A percentile compares a stretch with the other conserved stretches of the same genome.
Evolutionary conservation across 2,888 invertebrate species (phyloP).

Genomic region (Caenorhabditis sp.): DNA sequence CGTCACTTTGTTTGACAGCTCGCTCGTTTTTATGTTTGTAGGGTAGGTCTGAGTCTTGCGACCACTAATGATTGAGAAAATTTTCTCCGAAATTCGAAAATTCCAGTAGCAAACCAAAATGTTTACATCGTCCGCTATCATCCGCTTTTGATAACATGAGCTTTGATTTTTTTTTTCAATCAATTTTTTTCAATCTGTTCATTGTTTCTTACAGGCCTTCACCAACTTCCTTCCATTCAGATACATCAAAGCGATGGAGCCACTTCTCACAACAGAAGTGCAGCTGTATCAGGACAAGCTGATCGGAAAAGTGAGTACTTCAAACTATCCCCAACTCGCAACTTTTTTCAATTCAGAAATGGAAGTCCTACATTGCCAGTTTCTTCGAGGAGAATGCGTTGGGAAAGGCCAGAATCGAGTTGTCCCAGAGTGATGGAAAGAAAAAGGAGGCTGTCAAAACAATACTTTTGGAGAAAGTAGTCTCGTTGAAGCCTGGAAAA

Average conservation of each 20-base stretch:
- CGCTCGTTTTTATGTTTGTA: constrained; percentile 46
- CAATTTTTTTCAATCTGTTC: not conserved
- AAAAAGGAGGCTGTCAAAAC: constrained; percentile 51
- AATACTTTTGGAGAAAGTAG: constrained; percentile 47
- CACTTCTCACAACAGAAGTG: constrained; percentile 47
- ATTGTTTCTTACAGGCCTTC: constrained; percentile 13
- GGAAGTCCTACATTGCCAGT: constrained; percentile 57
- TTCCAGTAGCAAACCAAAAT: no score
- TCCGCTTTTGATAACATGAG: not conserved
- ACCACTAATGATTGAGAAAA: constrained; percentile 25
- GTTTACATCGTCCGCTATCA: not conserved
- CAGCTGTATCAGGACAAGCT: constrained; percentile 62
- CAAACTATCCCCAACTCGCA: no score
- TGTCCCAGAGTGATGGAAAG: constrained; percentile 54
- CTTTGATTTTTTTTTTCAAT: not conserved
- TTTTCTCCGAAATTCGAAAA: not conserved
- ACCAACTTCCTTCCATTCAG: constrained; percentile 25
- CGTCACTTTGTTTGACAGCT: constrained; percentile 62
- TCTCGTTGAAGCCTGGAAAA: constrained; percentile 61
- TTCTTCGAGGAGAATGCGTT: constrained; percentile 54
- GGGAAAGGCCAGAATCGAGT: constrained; percentile 62
- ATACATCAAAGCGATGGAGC: constrained; percentile 57
- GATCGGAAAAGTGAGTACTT: constrained; percentile 52
- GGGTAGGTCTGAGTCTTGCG: constrained; percentile 32
- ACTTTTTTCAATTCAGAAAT: constrained; percentile 54